Evolutionary conservation across 1,140 invertebrate species (phyloP).

Genomic region (Augochlora pura): DNA sequence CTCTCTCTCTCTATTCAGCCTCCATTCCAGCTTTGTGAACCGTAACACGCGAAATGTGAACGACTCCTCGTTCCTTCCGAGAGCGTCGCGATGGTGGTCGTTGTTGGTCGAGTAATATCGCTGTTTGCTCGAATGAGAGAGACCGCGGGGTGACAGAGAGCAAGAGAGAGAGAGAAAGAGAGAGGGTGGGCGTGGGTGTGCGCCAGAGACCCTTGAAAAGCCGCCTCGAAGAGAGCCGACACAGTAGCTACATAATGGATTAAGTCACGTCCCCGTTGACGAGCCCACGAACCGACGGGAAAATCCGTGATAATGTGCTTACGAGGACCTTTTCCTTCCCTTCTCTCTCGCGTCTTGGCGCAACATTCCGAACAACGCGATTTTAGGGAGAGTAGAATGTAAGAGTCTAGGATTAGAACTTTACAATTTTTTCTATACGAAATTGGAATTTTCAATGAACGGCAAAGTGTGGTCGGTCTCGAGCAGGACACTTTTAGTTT

Average conservation of each 20-base stretch:
- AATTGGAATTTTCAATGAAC: no score
- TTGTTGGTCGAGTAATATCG: constrained; percentile 37
- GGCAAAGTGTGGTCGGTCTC: no score
- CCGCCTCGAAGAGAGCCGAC: constrained; percentile 40
- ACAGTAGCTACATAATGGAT: constrained; percentile 52
- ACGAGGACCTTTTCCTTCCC: constrained; percentile 22
- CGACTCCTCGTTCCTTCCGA: constrained; percentile 11
- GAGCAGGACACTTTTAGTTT: no score
- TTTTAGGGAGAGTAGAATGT: not conserved
- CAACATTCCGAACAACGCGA: not conserved
- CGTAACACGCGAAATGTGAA: constrained; percentile 51
- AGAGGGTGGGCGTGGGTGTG: constrained; percentile 8
- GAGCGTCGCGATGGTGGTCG: not conserved
- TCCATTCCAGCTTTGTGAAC: constrained; percentile 53
- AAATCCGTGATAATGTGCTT: constrained; percentile 56
- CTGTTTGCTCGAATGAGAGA: constrained; percentile 26
- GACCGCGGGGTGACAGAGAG: no score
- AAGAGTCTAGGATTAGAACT: no score
- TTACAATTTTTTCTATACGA: no score
- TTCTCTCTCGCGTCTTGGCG: not conserved
- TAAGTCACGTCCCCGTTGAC: constrained; percentile 46
- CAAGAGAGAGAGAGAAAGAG: not conserved
- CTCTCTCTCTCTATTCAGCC: constrained; percentile 46
- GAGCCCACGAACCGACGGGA: constrained; percentile 40
- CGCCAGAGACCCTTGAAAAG: constrained; percentile 21